Conservation (phyloP, 2,797 vertebrate genomes). For the Periparus ater region DNA sequence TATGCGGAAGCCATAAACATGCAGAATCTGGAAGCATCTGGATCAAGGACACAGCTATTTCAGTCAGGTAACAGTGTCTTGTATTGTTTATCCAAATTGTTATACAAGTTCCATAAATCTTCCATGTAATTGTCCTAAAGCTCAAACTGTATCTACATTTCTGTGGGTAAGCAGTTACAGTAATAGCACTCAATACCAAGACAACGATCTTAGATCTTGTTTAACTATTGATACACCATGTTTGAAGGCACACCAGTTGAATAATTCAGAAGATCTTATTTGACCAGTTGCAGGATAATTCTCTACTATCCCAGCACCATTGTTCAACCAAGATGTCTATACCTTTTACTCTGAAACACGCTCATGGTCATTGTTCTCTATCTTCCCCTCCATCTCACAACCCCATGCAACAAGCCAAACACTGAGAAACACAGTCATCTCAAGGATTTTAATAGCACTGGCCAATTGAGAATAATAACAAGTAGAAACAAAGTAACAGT, state of each 20-base stretch:
- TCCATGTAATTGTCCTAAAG: not conserved
- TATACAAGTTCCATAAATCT: not conserved
- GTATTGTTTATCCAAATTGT: not conserved
- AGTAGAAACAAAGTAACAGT: slow-evolving; percentile 33
- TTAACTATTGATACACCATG: not conserved
- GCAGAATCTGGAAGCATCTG: not conserved
- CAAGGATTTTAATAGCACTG: slow-evolving; percentile 57
- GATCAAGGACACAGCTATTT: not conserved
- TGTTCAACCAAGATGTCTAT: not conserved
- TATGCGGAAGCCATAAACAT: not conserved
- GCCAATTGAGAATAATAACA: slow-evolving; percentile 16
- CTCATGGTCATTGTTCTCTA: not conserved
- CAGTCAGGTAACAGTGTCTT: not conserved
- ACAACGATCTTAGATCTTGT: not conserved
- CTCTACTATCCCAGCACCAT: not conserved
- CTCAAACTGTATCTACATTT: not conserved
- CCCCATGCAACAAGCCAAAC: not conserved
- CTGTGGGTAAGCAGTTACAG: not conserved
- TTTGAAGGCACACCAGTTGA: not conserved
- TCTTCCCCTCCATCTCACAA: not conserved
- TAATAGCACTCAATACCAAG: not conserved
- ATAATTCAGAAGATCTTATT: not conserved
- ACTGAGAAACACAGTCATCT: not conserved
- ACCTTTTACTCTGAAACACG: not conserved
- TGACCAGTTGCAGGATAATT: not conserved